Evolutionary conservation across 1,140 invertebrate genomes (phyloP), one percentile per base, ranked within the genome.

Genomic region (Cardiocondyla obscurior): DNA sequence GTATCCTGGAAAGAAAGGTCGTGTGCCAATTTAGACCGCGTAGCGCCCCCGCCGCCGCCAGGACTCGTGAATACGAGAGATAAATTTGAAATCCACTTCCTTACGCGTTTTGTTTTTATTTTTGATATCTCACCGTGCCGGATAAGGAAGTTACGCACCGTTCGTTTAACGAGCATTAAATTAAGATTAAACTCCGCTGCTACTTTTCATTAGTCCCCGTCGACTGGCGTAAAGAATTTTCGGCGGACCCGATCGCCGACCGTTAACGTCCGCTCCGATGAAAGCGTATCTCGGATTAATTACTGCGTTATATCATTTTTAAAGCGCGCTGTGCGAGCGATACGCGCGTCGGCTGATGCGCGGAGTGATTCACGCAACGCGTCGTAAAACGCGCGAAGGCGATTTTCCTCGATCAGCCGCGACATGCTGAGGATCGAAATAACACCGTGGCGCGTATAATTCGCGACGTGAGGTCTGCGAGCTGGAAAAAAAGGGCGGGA

Each of bases 381-480:
- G 46, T 69, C 74, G 64, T 88, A 87, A 88, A 88, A 70, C 22
- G 7, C 25, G 8, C 36, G 42, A 69, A 72, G 25, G 53, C 7
- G 69, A 84, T 82, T 81, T 46, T 49, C 69, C 36, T 10, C 74
- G 33, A 84, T 86, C 53, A 55, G 4, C 10, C 39, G 73, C 55
- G 65, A 87, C 81, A 42, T 69, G 55, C 51, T 14, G 51, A 33
- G 25, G 51, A 57, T 30, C 57, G 33, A 73, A 76, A 72, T 53
- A 58, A 81, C 74, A n/a, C 49, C 44, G 46, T 19, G 39, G 44
- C 19, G 51, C 28, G 58, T 77, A 44, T 53, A 42, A 25, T 36
- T 77, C 62, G 28, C 72, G 74, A 79, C 74, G 64, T 60, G 55
- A 85, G 39, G 33, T 53, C 55, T 22, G 30, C 5, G 3, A n/a